Evolutionary conservation across 1,140 invertebrate genomes (phyloP), one percentile per base, ranked within the genome.

Genomic region (Araneus ventricosus): DNA sequence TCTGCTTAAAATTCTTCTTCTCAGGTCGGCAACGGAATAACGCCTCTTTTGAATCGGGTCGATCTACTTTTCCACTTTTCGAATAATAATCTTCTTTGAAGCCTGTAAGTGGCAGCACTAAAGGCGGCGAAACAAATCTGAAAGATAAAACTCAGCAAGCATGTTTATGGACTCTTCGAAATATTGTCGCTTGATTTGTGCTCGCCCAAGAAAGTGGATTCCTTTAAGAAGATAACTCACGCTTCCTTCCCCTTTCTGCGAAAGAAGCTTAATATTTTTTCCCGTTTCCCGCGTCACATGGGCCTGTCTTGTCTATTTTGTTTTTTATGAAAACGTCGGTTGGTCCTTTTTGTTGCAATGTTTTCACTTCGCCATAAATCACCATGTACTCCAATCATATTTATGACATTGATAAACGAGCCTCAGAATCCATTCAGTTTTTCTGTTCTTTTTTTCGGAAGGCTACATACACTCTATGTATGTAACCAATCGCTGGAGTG

Each of bases 361-460:
- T 79, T 89, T 89, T 75, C 88, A 52, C 57, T n/a, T n/a, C 6
- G 39, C 67, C 8, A 89, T 89, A 89, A 89, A 89, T 89, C 88
- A 89, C 88, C n/a, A 24, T 52, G 45, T 89, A 34, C 88, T 89
- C 88, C 88, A 89, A 89, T 89, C 41, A 89, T 79, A 89, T 89
- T 89, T 89, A 89, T 57, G 88, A 89, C 88, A 37, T 89, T 89
- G 88, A 89, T 89, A 89, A 89, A 89, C 70, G 88, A 75, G 88
- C 22, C 67, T 30, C 39, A 30, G 67, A 79, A 89, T 57, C 88
- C 45, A 89, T 89, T 89, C 67, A 79, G 70, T 37, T 59, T 88
- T 67, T 67, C 41, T 88, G 2, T 14, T 45, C 52, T 27, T 17
- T 61, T 27, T 10, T 59, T 59, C 59, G 45, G 45, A 20, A 86